These are phyloP conservation scores for Otolemur crassicaudatus DNA, from an alignment of 2,797 vertebrate species.

Conservation along the genomic window DNA sequence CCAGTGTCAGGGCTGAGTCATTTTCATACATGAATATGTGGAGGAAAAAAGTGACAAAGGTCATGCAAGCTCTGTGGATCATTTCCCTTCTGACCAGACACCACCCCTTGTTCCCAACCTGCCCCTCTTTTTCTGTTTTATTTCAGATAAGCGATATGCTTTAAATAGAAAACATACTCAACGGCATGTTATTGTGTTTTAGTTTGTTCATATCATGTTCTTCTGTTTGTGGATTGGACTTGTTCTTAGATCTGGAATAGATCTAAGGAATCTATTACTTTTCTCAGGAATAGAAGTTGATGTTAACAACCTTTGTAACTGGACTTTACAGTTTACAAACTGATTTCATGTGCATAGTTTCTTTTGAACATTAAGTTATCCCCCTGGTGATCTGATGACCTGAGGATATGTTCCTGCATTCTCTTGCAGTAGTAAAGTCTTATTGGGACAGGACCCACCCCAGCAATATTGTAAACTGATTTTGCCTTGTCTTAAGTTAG, in stretches of 20 bases:
- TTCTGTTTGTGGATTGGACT: not conserved
- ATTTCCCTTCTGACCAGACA: conserved; percentile 62
- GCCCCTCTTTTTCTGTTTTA: conserved; percentile 27
- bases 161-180: conserved; percentile 58
- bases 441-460: not conserved
- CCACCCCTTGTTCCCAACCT: not conserved
- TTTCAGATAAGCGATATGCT: conserved; percentile 52
- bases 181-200: conserved; percentile 25
- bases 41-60: conserved; percentile 75
- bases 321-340: not conserved
- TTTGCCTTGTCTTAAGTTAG: not conserved
- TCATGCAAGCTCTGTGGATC: conserved; percentile 35
- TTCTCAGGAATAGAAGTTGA: conserved; percentile 10
- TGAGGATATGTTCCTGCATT: not conserved
- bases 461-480: not conserved
- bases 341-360: not conserved
- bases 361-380: not conserved
- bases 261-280: not conserved
- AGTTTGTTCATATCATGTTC: conserved; percentile 60
- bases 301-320: not conserved
- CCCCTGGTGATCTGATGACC: not conserved
- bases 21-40: conserved; percentile 62
- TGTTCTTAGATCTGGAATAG: not conserved
- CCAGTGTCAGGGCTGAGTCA: conserved; percentile 70
- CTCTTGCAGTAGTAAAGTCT: not conserved